Evolutionary conservation across 2,888 invertebrate genomes (phyloP), one percentile per base, ranked within the genome.

Genomic region (Drosophila dives): DNA sequence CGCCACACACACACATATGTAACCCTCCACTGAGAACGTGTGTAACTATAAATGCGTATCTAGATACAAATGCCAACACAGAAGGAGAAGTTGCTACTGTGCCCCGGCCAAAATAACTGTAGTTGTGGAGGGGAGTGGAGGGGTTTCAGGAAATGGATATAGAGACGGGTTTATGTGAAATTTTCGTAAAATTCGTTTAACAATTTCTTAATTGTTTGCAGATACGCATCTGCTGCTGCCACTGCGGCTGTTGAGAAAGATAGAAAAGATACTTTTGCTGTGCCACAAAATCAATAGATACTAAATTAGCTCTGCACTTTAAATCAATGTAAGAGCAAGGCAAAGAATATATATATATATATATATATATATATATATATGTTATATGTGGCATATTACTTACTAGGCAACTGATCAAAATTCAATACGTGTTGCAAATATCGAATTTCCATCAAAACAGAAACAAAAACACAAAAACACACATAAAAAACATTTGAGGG

Each of bases 371-470:
- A 15, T 60, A 32, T 48, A 34, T 55, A 42, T 10, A 53, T 54
- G 50, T 12, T 75, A 51, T 54, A 20, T 64, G 38, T 64, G 71
- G 59, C 71, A 72, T 88, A 88, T 83, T 77, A 86, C 86, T 80
- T 81, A 75, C 82, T 74, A 75, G 71, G 74, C 73, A 79, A 76
- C 86, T 87, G 85, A 89, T 87, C 89, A 87, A 87, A 87, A 87
- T 87, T 87, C 86, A 87, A 87, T 87, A 87, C 86, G 75, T 89
- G 86, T 83, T 85, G 81, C 89, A 87, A 77, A 87, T 89, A 87
- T 87, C 86, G 86, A 89, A 87, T 87, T 87, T 89, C 86, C 89
- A 89, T 89, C 86, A 87, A 87, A 87, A 87, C 81, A 86, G 64
- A 77, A 71, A 80, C 80, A 77, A 83, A 81, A 53, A 64, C 62